Evolutionary conservation across 2,113 vertebrate species (phyloP).

Genomic region (Ciconia maguari): DNA sequence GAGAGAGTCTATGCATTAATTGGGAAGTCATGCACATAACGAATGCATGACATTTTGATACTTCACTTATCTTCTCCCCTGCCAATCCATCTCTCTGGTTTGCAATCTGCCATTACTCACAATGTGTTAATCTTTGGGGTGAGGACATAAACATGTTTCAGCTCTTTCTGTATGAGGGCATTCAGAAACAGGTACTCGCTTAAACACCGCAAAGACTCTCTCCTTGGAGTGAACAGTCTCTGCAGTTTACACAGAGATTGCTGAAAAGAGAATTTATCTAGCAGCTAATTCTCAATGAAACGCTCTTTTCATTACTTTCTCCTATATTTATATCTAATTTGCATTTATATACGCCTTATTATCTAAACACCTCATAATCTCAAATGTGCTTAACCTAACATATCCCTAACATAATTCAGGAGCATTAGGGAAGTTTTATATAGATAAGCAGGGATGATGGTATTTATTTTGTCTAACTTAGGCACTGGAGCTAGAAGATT

Average conservation of each 20-base stretch:
- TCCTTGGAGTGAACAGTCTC: neutral
- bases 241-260: neutral
- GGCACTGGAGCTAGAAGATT: neutral
- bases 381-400: neutral
- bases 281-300: neutral
- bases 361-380: neutral
- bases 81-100: neutral
- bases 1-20: neutral
- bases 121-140: neutral
- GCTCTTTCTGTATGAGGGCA: neutral
- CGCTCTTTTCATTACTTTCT: neutral
- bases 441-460: neutral
- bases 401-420: neutral
- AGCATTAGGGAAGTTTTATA: neutral
- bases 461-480: neutral
- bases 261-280: neutral
- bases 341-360: neutral
- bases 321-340: neutral
- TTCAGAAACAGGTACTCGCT: neutral
- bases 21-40: neutral
- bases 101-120: neutral
- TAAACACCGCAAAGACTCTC: neutral
- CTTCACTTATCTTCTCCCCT: neutral
- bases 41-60: slow-evolving; percentile 7
- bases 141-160: neutral